Base-by-base conservation (phyloP, 2,113 vertebrate genomes). In the Leptobrachium leishanense region DNA sequence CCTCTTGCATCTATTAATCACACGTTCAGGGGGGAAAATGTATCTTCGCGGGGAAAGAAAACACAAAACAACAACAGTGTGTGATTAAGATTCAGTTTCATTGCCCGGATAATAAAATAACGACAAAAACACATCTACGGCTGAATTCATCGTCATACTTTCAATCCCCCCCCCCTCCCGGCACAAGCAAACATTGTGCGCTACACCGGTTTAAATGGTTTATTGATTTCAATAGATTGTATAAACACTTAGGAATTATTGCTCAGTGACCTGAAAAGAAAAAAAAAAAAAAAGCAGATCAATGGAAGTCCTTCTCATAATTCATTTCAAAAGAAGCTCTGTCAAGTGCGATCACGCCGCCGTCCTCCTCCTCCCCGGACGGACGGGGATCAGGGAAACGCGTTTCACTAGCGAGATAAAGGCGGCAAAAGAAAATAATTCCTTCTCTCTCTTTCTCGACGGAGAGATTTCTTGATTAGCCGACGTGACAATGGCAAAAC, bases 211-310 rank as follows among this genome's bases (percentile, higher is more conserved):
- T 95, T 95, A 94, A 95, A 96, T 92, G 95, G 93, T 93, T 90
- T 95, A 96, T 93, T 92, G 94, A 96, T 95, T 94, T 88, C 91
- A 92, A 92, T 93, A 91, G 93, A 94, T 95, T 90, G 88, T 94
- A 91, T 92, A 92, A 89, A 92, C 87, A 88, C 78, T 84, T 83
- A 89, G 81, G 83, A 90, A 91, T 84, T 85, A 91, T 75, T 89
- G 85, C 83, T 88, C 83, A 83, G 84, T 86, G 88, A 88, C 85
- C 87, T 87, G 86, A 85, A 88, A 90, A 31, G 20, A 31, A 31
- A 31, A 31, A 31, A 31, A 31, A 31, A 31, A 31, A 88, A 77
- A 86, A 87, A 84, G 50, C 72, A 85, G 74, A 85, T 86, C 84
- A 90, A 88, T 84, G 84, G 86, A 40, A 88, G 79, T 87, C 85